Conservation (phyloP, 2,113 vertebrate genomes). For the Nothocercus nigrocapillus region DNA sequence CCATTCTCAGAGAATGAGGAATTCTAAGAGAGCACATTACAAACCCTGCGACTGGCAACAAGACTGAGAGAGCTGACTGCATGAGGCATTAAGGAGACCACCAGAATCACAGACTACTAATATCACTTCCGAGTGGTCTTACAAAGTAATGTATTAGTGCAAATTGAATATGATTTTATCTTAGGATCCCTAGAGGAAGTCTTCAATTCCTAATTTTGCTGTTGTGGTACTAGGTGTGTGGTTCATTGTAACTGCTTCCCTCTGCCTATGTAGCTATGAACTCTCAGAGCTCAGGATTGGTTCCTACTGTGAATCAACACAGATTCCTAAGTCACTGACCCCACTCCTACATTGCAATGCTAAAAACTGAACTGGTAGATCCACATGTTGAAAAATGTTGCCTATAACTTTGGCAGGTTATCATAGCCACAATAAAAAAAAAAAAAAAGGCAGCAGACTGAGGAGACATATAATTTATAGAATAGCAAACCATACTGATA, state of each 20-base stretch:
- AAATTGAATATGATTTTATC: slow-evolving; percentile 12
- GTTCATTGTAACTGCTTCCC: neutral
- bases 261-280: neutral
- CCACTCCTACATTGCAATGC: neutral
- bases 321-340: neutral
- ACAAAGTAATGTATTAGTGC: slow-evolving; percentile 4
- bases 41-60: neutral
- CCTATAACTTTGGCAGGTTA: neutral
- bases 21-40: neutral
- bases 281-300: neutral
- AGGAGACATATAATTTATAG: neutral
- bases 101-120: neutral
- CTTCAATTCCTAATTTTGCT: neutral
- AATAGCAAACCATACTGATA: neutral
- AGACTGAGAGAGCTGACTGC: neutral
- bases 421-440: neutral
- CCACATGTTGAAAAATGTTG: neutral
- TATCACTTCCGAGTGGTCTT: slow-evolving; percentile 10
- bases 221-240: neutral
- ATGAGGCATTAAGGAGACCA: neutral
- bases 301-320: neutral
- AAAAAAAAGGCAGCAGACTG: neutral
- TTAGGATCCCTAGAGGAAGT: neutral
- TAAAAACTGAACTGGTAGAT: neutral
- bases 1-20: neutral